These are phyloP conservation scores for Phymorhynchus buccinoides DNA, from an alignment of 1,140 invertebrate genomes.

Conservation along the genomic window DNA sequence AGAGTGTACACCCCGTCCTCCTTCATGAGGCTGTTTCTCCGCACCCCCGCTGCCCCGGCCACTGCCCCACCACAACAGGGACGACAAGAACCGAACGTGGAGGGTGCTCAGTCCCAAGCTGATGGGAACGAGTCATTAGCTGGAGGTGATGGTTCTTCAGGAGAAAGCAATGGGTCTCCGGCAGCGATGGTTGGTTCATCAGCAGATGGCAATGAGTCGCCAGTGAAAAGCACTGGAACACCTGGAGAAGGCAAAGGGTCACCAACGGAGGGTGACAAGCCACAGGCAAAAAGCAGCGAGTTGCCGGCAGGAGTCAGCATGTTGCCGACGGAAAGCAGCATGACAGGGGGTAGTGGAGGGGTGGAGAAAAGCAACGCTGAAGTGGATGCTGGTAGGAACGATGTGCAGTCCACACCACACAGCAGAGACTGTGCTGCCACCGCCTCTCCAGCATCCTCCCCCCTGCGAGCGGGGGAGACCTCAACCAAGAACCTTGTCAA, in stretches of 20 bases:
- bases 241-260: neutral
- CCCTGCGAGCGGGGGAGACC: neutral
- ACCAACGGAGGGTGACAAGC: neutral
- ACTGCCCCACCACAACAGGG: neutral
- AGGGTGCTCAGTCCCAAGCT: neutral
- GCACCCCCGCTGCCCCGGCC: neutral
- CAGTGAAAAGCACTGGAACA: neutral
- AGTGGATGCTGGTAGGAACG: neutral
- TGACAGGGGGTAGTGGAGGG: too few relatives aligned
- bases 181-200: neutral
- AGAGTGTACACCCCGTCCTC: slow-evolving; percentile 39
- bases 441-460: neutral
- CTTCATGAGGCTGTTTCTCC: slow-evolving; percentile 40
- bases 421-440: neutral
- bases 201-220: neutral
- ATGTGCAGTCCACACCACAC: neutral
- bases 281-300: too few relatives aligned
- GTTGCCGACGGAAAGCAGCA: too few relatives aligned
- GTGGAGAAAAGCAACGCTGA: neutral
- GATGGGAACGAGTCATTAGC: neutral
- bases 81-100: neutral
- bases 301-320: too few relatives aligned
- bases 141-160: neutral
- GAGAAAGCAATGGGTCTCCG: neutral
- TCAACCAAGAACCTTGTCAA: neutral